Evolutionary conservation across 2,888 invertebrate species (phyloP).

Genomic region (Spodoptera picta): DNA sequence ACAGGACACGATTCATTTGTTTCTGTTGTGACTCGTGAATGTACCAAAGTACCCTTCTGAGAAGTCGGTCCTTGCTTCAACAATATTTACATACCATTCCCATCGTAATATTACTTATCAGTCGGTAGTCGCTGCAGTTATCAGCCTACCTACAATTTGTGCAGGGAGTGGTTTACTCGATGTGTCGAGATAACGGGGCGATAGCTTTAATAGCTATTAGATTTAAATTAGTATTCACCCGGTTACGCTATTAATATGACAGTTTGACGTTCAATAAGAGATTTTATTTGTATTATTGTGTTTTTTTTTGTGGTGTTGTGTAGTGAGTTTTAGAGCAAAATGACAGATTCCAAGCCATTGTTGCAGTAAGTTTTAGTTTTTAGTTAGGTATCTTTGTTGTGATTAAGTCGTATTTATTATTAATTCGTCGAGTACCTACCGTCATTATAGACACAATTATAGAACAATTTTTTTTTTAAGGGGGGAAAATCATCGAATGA

Average conservation of each 20-base stretch:
- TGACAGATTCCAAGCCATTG: constrained; percentile 74
- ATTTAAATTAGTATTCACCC: constrained; percentile 63
- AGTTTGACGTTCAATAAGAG: constrained; percentile 31
- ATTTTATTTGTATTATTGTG: constrained; percentile 4
- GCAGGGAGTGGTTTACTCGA: constrained; percentile 52
- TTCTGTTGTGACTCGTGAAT: background rate
- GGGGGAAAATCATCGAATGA: too few species aligned
- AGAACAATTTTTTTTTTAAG: too few species aligned
- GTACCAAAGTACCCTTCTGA: background rate
- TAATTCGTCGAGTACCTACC: too few species aligned
- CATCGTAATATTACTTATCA: constrained; percentile 31
- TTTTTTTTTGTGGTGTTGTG: constrained; percentile 45
- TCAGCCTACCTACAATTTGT: constrained; percentile 48
- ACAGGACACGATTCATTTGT: background rate
- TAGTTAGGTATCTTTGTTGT: background rate
- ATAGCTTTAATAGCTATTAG: constrained; percentile 58
- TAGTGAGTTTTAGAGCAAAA: constrained; percentile 51
- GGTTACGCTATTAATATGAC: constrained; percentile 46
- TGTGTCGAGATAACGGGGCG: constrained; percentile 49
- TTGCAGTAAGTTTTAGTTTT: constrained; percentile 71
- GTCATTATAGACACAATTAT: too few species aligned
- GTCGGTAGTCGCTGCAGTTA: constrained; percentile 51
- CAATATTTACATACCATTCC: constrained; percentile 41
- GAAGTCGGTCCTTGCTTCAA: constrained; percentile 20
- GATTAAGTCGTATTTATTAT: too few species aligned